phyloP scores from a whole-genome alignment of 1,140 invertebrate species.

The Megalopta genalis region DNA sequence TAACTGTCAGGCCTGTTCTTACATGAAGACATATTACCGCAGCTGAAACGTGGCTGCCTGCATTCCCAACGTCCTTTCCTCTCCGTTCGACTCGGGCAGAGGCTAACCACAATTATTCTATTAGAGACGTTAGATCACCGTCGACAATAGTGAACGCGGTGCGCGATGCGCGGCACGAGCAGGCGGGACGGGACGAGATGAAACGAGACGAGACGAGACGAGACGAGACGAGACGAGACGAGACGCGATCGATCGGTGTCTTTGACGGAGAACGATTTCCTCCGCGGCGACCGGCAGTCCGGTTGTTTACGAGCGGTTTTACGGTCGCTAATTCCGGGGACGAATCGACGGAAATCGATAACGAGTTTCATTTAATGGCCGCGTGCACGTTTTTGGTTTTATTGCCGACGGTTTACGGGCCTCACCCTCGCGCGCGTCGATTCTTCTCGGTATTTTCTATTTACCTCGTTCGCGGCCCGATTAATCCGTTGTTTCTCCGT shows the following conservation, averaged over 20 bases:
- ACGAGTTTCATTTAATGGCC: not conserved
- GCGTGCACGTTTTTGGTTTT: not conserved
- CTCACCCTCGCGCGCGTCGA: too few species aligned
- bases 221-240: too few species aligned
- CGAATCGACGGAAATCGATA: not conserved
- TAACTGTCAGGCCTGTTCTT: slow-evolving; percentile 50
- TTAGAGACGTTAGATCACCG: slow-evolving; percentile 63
- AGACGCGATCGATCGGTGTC: slow-evolving; percentile 35
- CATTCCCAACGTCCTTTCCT: slow-evolving; percentile 50
- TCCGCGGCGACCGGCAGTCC: not conserved
- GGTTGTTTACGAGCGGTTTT: slow-evolving; percentile 3
- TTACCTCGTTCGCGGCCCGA: too few species aligned
- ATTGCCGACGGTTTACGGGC: not conserved
- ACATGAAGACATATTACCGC: slow-evolving; percentile 62
- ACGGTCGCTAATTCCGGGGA: not conserved
- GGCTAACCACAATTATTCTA: slow-evolving; percentile 59
- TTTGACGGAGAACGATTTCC: not conserved
- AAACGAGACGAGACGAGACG: not conserved
- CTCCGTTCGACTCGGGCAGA: slow-evolving; percentile 39
- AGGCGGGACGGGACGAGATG: not conserved
- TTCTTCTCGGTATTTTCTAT: too few species aligned
- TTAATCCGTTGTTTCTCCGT: too few species aligned
- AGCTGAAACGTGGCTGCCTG: slow-evolving; percentile 54
- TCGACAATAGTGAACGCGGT: slow-evolving; percentile 49
- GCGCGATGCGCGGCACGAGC: too few species aligned